Evolutionary conservation across 2,888 invertebrate genomes (phyloP), one percentile per base, ranked within the genome.

Genomic region (Polydrusus cervinus): DNA sequence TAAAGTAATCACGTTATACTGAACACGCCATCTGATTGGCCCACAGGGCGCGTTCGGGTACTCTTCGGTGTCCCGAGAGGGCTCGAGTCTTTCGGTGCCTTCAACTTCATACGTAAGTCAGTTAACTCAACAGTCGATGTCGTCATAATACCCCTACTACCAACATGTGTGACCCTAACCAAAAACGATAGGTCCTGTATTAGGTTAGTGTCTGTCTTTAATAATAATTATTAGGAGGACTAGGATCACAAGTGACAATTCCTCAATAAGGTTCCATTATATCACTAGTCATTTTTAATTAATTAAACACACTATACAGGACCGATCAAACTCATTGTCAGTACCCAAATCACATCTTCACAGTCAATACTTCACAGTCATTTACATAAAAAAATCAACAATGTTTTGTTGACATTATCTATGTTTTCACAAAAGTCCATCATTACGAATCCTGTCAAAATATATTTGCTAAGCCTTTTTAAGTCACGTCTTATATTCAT

Each of bases 11-110:
- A 75, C 67, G 38, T 74, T 47, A 77, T 69, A 75, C 75, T 77
- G 74, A 77, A 77, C 74, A 75, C 74, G 61, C 18, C 60, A 69
- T 73, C 55, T 78, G 69, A 70, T 78, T 78, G 78, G 73, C 75
- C 73, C 60, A 71, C 73, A 78, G 78, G 78, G 78, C 73, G 85
- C 86, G 81, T 87, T 87, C 85, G 87, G 87, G 84, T 87, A 87
- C 87, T 86, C 87, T 86, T 87, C 87, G 82, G 87, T 87, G 85
- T 87, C 87, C 84, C 87, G 87, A 81, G 86, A 87, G 89, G 94
- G 94, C 91, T 94, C 94, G 89, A 94, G 93, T 90, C 91, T 94
- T 88, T 94, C 94, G 89, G 94, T 94, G 90, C 94, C 94, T 88
- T 92, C 93, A 47, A 78, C 78, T 86, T 89, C 93, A 87, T 93